Conservation (phyloP, 2,797 vertebrate species). For the Eospalax fontanierii region DNA sequence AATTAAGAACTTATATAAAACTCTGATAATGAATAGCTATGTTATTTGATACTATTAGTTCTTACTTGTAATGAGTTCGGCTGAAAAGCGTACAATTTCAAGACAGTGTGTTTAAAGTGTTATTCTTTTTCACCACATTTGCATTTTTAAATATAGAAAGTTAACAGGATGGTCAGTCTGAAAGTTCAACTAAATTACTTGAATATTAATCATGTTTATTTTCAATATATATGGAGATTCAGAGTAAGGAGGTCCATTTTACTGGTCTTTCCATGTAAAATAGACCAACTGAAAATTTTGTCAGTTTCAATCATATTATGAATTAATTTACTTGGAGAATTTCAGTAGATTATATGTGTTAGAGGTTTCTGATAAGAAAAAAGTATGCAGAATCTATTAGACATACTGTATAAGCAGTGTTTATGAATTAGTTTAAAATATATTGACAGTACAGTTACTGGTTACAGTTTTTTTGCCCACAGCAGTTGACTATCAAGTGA, state of each 20-base stretch:
- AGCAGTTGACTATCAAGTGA: slow-evolving; percentile 76
- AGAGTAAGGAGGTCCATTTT: slow-evolving; percentile 67
- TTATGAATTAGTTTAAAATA: slow-evolving; percentile 76
- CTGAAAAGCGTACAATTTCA: not conserved
- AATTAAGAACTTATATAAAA: slow-evolving; percentile 34
- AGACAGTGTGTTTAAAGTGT: slow-evolving; percentile 54
- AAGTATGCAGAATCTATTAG: slow-evolving; percentile 79
- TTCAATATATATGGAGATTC: slow-evolving; percentile 75
- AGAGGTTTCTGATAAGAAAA: slow-evolving; percentile 78
- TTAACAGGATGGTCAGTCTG: slow-evolving; percentile 39
- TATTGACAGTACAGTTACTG: slow-evolving; percentile 61
- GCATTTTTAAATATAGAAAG: slow-evolving; percentile 72
- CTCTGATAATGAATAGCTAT: slow-evolving; percentile 7
- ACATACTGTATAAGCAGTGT: slow-evolving; percentile 71
- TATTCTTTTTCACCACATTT: slow-evolving; percentile 49
- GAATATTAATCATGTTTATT: slow-evolving; percentile 73
- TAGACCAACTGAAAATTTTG: slow-evolving; percentile 75
- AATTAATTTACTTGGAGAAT: slow-evolving; percentile 81
- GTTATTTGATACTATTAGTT: slow-evolving; percentile 54
- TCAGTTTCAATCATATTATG: slow-evolving; percentile 76
- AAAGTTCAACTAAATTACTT: slow-evolving; percentile 64
- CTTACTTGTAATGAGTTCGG: slow-evolving; percentile 18
- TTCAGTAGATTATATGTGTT: slow-evolving; percentile 79
- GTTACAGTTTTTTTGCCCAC: slow-evolving; percentile 52
- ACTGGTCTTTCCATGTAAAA: slow-evolving; percentile 66